These are phyloP conservation scores for Eustalomyia histrio DNA, from an alignment of 2,888 invertebrate genomes.

Conservation along the genomic window DNA sequence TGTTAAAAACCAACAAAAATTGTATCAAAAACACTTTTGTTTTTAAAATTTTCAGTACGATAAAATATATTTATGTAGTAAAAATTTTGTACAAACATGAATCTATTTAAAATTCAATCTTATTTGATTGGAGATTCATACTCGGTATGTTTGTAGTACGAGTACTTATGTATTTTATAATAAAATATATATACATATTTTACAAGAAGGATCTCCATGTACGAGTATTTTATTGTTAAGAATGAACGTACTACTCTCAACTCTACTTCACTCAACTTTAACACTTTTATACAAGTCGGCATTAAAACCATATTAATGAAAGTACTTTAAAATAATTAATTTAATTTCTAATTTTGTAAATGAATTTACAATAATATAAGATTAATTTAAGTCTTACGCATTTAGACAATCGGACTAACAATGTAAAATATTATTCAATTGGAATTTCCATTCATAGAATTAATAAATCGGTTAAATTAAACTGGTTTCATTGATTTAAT, in stretches of 20 bases:
- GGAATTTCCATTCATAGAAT: too few relatives aligned
- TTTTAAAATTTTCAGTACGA: conserved; percentile 52
- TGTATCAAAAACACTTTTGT: conserved; percentile 60
- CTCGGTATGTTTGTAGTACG: conserved; percentile 1
- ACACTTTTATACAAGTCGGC: conserved; percentile 49
- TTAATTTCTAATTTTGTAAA: too few relatives aligned
- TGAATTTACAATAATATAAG: too few relatives aligned
- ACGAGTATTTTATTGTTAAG: conserved; percentile 20
- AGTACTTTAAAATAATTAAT: too few relatives aligned
- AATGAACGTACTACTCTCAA: conserved; percentile 6
- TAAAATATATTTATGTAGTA: conserved; percentile 23
- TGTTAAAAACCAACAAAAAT: conserved; percentile 57
- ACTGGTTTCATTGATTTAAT: too few relatives aligned
- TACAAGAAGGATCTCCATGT: conserved; percentile 22
- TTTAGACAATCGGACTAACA: too few relatives aligned
- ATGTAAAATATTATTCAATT: too few relatives aligned
- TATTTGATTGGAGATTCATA: conserved; percentile 38
- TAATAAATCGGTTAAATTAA: too few relatives aligned
- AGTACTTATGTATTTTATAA: conserved; percentile 8
- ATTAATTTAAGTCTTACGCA: too few relatives aligned
- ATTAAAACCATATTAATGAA: conserved; percentile 16
- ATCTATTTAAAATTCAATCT: conserved; percentile 19
- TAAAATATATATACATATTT: neutral
- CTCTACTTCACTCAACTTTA: conserved; percentile 41
- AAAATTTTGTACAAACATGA: conserved; percentile 22